These are phyloP conservation scores for Smittia aterrima DNA, from an alignment of 2,888 invertebrate species.

Conservation along the genomic window DNA sequence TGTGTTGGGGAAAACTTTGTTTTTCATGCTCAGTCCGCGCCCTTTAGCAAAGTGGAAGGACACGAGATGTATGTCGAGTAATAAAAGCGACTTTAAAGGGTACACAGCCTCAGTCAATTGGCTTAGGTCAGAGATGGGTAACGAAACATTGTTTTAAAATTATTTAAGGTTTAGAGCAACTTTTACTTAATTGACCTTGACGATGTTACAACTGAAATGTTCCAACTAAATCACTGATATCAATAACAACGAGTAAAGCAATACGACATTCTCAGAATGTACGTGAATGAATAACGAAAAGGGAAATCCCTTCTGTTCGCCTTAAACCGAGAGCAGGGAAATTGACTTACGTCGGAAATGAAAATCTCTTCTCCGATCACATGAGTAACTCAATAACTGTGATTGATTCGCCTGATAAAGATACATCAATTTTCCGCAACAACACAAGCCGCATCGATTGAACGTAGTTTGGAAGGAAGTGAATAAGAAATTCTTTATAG, in stretches of 20 bases:
- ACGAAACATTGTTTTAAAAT: too few relatives aligned
- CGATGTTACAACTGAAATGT: too few relatives aligned
- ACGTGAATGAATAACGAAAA: background rate
- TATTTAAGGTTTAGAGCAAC: too few relatives aligned
- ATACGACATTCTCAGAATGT: background rate
- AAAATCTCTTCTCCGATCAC: background rate
- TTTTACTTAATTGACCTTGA: too few relatives aligned
- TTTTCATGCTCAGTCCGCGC: background rate
- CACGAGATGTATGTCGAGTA: background rate
- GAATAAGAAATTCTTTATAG: background rate
- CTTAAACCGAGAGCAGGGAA: background rate
- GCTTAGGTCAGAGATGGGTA: background rate
- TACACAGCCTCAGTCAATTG: background rate
- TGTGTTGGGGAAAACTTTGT: background rate
- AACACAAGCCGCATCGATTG: background rate
- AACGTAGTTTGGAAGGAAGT: background rate
- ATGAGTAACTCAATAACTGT: constrained; percentile 3
- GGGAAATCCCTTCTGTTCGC: background rate
- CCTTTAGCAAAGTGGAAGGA: background rate
- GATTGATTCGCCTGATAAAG: constrained; percentile 3
- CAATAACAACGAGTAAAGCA: background rate
- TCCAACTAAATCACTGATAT: background rate
- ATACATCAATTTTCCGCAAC: constrained; percentile 2
- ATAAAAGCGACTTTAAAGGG: background rate
- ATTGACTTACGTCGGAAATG: background rate